Percentiles rank a stretch among this genome's conserved stretches.
Evolutionary conservation across 2,113 vertebrate species (phyloP).

Genomic region (Muntiacus muntjak): DNA sequence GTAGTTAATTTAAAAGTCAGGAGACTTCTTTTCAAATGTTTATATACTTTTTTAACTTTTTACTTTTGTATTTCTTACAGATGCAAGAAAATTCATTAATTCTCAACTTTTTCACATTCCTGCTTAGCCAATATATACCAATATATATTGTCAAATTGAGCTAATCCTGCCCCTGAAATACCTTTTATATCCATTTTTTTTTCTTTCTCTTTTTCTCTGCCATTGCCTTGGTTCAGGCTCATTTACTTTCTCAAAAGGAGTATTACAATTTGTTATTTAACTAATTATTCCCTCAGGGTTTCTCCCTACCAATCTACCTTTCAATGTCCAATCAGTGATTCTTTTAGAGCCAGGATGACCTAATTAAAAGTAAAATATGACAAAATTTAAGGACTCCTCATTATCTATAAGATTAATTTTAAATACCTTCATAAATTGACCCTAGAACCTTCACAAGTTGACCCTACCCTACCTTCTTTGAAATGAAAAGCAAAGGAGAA

Average conservation of each 20-base stretch:
- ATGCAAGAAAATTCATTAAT: not conserved
- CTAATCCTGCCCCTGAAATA: not conserved
- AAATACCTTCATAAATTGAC: slow-evolving; percentile 2
- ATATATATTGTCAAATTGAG: not conserved
- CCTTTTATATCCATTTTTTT: not conserved
- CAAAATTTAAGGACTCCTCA: not conserved
- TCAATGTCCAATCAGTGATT: not conserved
- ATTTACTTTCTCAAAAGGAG: not conserved
- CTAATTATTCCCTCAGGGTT: not conserved
- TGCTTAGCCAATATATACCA: not conserved
- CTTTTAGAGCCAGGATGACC: not conserved
- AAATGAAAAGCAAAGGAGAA: not conserved
- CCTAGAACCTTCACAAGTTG: not conserved
- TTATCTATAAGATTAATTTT: not conserved
- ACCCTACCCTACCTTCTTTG: not conserved
- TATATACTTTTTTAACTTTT: not conserved
- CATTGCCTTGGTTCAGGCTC: not conserved
- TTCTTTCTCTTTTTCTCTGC: not conserved
- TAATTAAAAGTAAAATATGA: not conserved
- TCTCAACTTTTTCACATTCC: not conserved
- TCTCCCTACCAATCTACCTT: not conserved
- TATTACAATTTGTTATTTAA: not conserved
- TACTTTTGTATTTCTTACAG: not conserved
- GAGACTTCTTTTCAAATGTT: not conserved
- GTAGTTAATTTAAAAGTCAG: not conserved